Evolutionary conservation across 2,113 vertebrate species (phyloP).

Genomic region (Vireo altiloquus): DNA sequence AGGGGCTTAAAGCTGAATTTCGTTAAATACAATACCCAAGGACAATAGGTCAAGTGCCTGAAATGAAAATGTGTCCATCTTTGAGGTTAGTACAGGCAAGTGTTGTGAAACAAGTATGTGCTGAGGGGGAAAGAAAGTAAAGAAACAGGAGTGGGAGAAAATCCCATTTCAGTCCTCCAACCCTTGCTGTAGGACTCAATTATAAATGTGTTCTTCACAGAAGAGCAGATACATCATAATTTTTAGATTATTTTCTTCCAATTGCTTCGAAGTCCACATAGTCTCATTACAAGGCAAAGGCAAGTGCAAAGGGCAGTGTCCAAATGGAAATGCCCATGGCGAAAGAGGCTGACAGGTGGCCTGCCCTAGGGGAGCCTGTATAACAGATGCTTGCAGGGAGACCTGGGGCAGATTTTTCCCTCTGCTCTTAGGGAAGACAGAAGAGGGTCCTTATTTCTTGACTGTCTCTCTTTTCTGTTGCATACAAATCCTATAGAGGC

Average conservation of each 20-base stretch:
- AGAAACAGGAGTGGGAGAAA: not conserved
- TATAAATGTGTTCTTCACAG: not conserved
- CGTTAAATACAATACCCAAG: not conserved
- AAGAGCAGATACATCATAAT: not conserved
- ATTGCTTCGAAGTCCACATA: fast-evolving
- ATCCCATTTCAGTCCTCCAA: not conserved
- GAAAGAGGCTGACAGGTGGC: not conserved
- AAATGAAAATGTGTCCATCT: not conserved
- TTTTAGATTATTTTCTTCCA: not conserved
- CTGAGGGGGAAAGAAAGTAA: not conserved
- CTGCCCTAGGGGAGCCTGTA: not conserved
- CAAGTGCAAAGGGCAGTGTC: not conserved
- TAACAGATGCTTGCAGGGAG: not conserved
- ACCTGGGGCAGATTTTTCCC: not conserved
- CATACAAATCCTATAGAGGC: not conserved
- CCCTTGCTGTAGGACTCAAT: not conserved
- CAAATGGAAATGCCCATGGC: not conserved
- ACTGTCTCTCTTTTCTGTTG: not conserved
- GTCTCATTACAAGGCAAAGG: not conserved
- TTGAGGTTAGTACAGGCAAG: not conserved
- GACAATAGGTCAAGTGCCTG: not conserved
- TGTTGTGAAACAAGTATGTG: not conserved
- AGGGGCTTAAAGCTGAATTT: not conserved
- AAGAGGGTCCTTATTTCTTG: not conserved
- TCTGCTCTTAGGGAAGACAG: not conserved